A percentile compares a stretch with the other conserved stretches of the same genome.
Evolutionary conservation across 2,797 vertebrate species (phyloP).

Genomic region (Macrochelys suwanniensis): DNA sequence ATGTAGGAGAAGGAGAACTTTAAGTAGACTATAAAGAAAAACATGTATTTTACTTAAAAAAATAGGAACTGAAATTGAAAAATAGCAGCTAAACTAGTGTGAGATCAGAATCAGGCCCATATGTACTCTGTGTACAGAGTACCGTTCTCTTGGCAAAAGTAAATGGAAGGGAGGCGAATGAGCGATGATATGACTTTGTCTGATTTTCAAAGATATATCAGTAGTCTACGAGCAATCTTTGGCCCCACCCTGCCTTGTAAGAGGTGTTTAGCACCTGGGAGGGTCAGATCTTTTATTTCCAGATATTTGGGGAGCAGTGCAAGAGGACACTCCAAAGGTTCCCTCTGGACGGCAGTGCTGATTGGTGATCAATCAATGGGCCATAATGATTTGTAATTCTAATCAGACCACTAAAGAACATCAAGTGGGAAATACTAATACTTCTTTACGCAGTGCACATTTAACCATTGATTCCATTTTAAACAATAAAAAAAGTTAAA

Average conservation of each 20-base stretch:
- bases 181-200: neutral
- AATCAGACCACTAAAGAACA: neutral
- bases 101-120: neutral
- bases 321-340: conserved; percentile 49
- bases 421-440: neutral
- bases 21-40: neutral
- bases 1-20: neutral
- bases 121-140: neutral
- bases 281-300: conserved; percentile 9
- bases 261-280: conserved; percentile 4
- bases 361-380: neutral
- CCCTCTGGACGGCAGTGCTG: conserved; percentile 41
- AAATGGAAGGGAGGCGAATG: conserved; percentile 16
- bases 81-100: neutral
- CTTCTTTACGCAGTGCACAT: neutral
- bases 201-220: conserved; percentile 31
- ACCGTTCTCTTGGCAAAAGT: conserved; percentile 12
- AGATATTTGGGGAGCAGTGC: conserved; percentile 11
- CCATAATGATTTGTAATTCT: neutral
- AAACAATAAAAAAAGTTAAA: neutral
- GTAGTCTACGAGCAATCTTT: conserved; percentile 51
- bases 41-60: neutral
- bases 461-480: conserved; percentile 18
- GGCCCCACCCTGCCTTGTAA: neutral
- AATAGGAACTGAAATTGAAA: conserved; percentile 2